A percentile compares a stretch with the other conserved stretches of the same genome.
These are phyloP conservation scores for Zaprionus vittiger DNA, from an alignment of 1,140 invertebrate genomes.

Conservation along the genomic window DNA sequence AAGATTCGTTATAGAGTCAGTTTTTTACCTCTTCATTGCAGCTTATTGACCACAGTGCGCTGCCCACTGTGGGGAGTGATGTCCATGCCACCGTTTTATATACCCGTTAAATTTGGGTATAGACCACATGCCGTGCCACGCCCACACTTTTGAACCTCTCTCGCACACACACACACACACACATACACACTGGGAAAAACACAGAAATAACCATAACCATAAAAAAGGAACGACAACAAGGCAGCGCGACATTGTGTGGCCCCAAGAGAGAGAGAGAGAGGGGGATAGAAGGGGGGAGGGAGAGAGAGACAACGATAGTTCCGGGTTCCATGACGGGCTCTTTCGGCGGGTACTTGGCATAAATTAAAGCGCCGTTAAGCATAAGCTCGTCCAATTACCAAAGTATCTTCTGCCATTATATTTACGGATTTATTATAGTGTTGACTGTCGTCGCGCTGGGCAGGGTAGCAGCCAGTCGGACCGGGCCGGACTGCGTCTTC, in stretches of 20 bases:
- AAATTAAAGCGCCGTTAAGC: constrained; percentile 79
- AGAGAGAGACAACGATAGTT: background rate
- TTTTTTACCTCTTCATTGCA: constrained; percentile 1
- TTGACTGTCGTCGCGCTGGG: constrained; percentile 53
- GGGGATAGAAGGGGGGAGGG: background rate
- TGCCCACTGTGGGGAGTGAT: constrained; percentile 29
- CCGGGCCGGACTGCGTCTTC: background rate
- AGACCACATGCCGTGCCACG: constrained; percentile 47
- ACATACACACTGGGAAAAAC: constrained; percentile 20
- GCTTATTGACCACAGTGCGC: constrained; percentile 20
- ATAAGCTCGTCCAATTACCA: constrained; percentile 78
- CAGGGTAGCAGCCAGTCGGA: background rate
- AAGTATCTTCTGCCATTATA: constrained; percentile 76
- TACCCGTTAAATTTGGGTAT: constrained; percentile 52
- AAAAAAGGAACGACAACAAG: constrained; percentile 68
- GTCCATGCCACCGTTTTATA: constrained; percentile 58
- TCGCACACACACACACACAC: constrained; percentile 25
- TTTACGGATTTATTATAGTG: constrained; percentile 76
- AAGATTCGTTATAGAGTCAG: too few species aligned
- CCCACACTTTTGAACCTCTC: constrained; percentile 18
- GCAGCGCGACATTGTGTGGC: constrained; percentile 68
- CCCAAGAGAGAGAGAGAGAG: constrained; percentile 41
- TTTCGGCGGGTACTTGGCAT: constrained; percentile 59
- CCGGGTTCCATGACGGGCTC: constrained; percentile 13
- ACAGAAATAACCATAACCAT: constrained; percentile 63